Base-by-base conservation (phyloP, 1,140 invertebrate species). In the Eurosta solidaginis region DNA sequence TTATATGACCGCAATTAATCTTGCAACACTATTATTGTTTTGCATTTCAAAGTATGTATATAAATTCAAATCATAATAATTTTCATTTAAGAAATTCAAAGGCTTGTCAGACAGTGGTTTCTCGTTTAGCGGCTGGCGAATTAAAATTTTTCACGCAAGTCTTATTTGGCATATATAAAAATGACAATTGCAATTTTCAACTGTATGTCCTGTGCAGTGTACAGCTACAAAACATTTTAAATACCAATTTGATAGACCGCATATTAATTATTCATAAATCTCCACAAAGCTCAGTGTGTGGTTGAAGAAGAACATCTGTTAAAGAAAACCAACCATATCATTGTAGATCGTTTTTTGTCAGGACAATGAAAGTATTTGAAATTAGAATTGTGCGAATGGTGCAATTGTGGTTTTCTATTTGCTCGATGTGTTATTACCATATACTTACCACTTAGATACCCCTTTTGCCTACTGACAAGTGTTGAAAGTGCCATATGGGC, bases 401-500 rank as follows among this genome's bases (percentile, higher is more conserved):
- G 45, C 36, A 68, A 40, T 68, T 40, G 54, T 33, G 27, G 5
- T 1, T 36, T 63, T 9, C 33, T 42, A 68, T 68, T 68, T 14
- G 33, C 12, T 68, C 36, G 33, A 3, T 40, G 33, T 1, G 40
- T 1, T 1, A 40, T 36, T 68, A n/a, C n/a, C n/a, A n/a, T n/a
- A n/a, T 68, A 68, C 20, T 68, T 68, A 68, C n/a, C n/a, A n/a
- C n/a, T 40, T 68, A 42, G 17, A 20, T 68, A 68, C 59, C 10
- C 29, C 49, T 7, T 25, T 17, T 40, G 59, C 27, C 29, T 22
- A 20, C 12, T 22, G 73, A 47, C 27, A 29, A 74, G 73, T 45
- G 44, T 74, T 74, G 73, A 47, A 74, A 74, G 73, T 45, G 73
- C 20, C 73, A 47, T 27, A 74, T 47, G 73, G 73, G 73, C 25